phyloP scores from a whole-genome alignment of 2,113 vertebrate genomes.

The Corapipo altera region DNA sequence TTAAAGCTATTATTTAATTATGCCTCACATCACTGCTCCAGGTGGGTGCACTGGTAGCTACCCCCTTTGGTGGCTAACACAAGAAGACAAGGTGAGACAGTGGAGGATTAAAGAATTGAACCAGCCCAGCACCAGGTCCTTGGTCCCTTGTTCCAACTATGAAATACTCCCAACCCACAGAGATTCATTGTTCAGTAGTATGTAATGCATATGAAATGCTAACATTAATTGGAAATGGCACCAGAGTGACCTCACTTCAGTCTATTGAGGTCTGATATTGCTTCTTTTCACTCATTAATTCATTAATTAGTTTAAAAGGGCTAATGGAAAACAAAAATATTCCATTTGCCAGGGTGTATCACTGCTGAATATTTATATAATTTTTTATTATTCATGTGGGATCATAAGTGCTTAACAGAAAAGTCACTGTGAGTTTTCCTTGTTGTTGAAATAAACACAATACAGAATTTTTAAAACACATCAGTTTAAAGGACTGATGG shows the following conservation, averaged over 20 bases:
- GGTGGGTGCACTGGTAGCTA: neutral
- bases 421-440: neutral
- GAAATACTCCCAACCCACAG: conserved; percentile 21
- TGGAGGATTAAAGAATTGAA: conserved; percentile 18
- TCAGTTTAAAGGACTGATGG: neutral
- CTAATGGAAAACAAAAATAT: conserved; percentile 71
- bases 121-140: neutral
- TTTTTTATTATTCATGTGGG: conserved; percentile 47
- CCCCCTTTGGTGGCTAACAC: neutral
- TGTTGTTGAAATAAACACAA: conserved; percentile 9
- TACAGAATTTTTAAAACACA: neutral
- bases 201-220: conserved; percentile 36
- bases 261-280: conserved; percentile 58
- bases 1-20: conserved; percentile 42
- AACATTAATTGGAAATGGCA: conserved; percentile 60
- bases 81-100: neutral
- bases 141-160: neutral
- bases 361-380: conserved; percentile 56
- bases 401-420: conserved; percentile 16
- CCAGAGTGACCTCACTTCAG: conserved; percentile 34
- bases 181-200: conserved; percentile 38
- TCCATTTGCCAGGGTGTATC: conserved; percentile 35
- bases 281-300: conserved; percentile 60
- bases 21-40: conserved; percentile 4
- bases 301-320: conserved; percentile 67